phyloP scores from a whole-genome alignment of 92 coral and sea anemone genomes.

The Bergia puertoricense region DNA sequence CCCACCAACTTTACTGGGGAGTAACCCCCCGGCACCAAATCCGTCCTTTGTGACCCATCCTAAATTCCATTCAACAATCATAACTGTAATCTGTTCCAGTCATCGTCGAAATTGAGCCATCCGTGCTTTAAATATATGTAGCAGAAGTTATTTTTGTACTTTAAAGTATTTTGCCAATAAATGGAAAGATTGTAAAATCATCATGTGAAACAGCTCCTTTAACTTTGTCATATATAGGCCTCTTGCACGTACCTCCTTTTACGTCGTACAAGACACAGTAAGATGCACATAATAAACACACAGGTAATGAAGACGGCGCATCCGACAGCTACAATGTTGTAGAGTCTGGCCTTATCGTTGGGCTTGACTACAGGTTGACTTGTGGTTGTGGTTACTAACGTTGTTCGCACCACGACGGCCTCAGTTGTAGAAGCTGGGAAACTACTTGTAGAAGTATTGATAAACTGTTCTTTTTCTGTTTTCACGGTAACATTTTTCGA shows the following conservation, averaged over 20 bases:
- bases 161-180: too few relatives aligned
- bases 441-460: not conserved
- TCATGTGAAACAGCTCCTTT: not conserved
- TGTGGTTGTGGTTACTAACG: not conserved
- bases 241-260: constrained; percentile 14
- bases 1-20: too few relatives aligned
- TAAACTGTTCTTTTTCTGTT: not conserved
- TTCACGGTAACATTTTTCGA: not conserved
- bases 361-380: not conserved
- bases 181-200: not conserved
- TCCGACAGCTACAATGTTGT: constrained; percentile 9
- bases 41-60: too few relatives aligned
- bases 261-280: constrained; percentile 19
- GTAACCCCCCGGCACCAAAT: too few relatives aligned
- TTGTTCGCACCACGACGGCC: not conserved
- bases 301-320: constrained; percentile 24
- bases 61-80: too few relatives aligned
- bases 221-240: not conserved
- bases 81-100: too few relatives aligned
- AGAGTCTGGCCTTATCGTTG: not conserved
- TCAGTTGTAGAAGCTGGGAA: not conserved
- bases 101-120: too few relatives aligned
- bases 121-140: too few relatives aligned
- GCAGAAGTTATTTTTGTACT: too few relatives aligned
- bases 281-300: constrained; percentile 13